A percentile compares a stretch with the other conserved stretches of the same genome.
These are phyloP conservation scores for Anagyrus pseudococci DNA, from an alignment of 2,888 invertebrate genomes.

Conservation along the genomic window DNA sequence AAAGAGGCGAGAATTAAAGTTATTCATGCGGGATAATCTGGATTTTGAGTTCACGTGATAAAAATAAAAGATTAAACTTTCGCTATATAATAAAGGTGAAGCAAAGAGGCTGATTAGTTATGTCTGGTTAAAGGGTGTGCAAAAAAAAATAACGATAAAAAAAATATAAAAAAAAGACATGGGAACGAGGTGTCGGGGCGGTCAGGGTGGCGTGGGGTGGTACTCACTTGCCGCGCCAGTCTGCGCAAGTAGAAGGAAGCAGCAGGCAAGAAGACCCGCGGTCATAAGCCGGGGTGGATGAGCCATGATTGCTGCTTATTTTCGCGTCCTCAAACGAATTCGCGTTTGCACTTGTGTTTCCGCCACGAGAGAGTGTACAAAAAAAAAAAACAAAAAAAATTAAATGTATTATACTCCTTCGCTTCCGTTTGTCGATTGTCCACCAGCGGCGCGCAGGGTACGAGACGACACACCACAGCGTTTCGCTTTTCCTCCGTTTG, in stretches of 20 bases:
- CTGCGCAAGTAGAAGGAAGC: constrained; percentile 40
- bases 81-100: too few relatives aligned
- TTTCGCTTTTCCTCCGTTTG: constrained; percentile 54
- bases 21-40: too few relatives aligned
- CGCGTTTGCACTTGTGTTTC: too few relatives aligned
- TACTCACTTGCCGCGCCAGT: constrained; percentile 30
- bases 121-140: too few relatives aligned
- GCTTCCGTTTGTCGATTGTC: not conserved
- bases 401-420: not conserved
- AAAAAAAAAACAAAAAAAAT: constrained; percentile 1
- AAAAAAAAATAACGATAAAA: constrained; percentile 5
- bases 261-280: constrained; percentile 51
- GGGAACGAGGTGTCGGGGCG: too few relatives aligned
- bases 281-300: constrained; percentile 53
- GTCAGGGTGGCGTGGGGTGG: too few relatives aligned
- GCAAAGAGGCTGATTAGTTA: too few relatives aligned
- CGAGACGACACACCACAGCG: constrained; percentile 59
- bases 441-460: constrained; percentile 38
- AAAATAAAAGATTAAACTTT: too few relatives aligned
- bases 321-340: too few relatives aligned
- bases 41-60: too few relatives aligned
- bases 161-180: not conserved
- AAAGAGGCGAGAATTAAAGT: too few relatives aligned
- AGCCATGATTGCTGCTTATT: constrained; percentile 49
- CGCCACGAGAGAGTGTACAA: not conserved